These are phyloP conservation scores for Alviniconcha strummeri DNA, from an alignment of 2,888 invertebrate genomes.

Conservation along the genomic window DNA sequence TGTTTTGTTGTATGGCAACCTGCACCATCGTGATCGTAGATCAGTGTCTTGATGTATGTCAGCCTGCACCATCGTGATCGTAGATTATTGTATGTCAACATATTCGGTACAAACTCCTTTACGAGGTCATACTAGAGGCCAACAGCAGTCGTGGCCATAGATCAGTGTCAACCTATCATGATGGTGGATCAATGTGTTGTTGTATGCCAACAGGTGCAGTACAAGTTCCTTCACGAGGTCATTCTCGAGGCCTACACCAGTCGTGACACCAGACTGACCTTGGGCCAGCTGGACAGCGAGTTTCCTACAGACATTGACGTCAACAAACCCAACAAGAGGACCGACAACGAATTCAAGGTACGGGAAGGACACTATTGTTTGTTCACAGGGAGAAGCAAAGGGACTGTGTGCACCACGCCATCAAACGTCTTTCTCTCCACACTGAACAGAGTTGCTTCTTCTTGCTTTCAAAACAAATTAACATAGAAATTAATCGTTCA, in stretches of 20 bases:
- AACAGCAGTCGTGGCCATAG: no score
- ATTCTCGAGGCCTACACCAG: constrained; percentile 20
- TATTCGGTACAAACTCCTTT: constrained; percentile 19
- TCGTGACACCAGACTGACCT: constrained; percentile 2
- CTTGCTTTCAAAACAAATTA: no score
- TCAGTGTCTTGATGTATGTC: no score
- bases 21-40: no score
- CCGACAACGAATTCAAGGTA: constrained; percentile 13
- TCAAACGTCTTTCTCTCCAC: no score
- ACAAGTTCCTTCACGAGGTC: constrained; percentile 11
- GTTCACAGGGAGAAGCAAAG: neutral
- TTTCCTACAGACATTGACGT: neutral
- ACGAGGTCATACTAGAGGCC: constrained; percentile 19
- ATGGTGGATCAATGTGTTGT: no score
- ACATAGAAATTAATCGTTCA: neutral
- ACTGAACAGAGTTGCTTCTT: no score
- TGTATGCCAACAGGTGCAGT: no score
- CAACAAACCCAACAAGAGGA: neutral
- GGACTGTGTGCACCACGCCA: no score
- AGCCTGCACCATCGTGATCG: neutral
- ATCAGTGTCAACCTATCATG: no score
- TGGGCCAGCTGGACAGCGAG: neutral
- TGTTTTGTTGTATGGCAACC: no score
- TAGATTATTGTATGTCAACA: neutral
- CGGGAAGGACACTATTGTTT: neutral